Base-by-base conservation (phyloP, 2,888 invertebrate species). In the Caenorhabditis virilis region DNA sequence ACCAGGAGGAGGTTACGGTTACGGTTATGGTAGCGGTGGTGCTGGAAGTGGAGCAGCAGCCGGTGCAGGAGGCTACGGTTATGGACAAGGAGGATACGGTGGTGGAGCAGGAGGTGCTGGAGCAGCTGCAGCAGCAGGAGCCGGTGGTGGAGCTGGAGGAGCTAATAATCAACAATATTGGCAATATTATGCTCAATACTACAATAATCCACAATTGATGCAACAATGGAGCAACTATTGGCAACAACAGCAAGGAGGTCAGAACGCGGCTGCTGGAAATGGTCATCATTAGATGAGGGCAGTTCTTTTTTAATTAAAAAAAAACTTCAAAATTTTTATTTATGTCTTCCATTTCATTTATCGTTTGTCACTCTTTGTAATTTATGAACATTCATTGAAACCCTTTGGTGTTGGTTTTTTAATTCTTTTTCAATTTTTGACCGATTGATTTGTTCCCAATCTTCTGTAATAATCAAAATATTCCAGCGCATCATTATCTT, bases 101-200 rank as follows among this genome's bases (percentile, higher is more conserved):
- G 60, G 56, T 4, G 45, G 36, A 25, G 30, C 15, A 16, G 47
- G 48, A 18, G 46, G 38, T 20, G 15, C 11, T n/a, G 35, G 38
- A 20, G 41, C 22, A 4, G 22, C 41, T 42, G 52, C 39, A 1
- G 46, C 46, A 22, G 22, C 53, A 38, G 53, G 53, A 7, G 18
- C n/a, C 7, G 51, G 43, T 25, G 46, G 46, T 1, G 27, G 50
- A 26, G 47, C 56, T 1, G 50, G 52, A 3, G 59, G 53, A 22
- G 63, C 71, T 2, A 66, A 68, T n/a, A n/a, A n/a, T n/a, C 64
- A 59, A 20, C 72, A 76, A 54, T 78, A 78, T 48, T 74, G 73
- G 76, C 69, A 76, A 42, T 77, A 78, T 56, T 78, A 77, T 49
- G 59, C 66, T 6, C 74, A 75, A 52, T 78, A 78, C 54, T 78